Percentiles rank a stretch among this genome's conserved stretches.
These are phyloP conservation scores for Parapsyche elsis DNA, from an alignment of 1,140 invertebrate species.

Conservation along the genomic window DNA sequence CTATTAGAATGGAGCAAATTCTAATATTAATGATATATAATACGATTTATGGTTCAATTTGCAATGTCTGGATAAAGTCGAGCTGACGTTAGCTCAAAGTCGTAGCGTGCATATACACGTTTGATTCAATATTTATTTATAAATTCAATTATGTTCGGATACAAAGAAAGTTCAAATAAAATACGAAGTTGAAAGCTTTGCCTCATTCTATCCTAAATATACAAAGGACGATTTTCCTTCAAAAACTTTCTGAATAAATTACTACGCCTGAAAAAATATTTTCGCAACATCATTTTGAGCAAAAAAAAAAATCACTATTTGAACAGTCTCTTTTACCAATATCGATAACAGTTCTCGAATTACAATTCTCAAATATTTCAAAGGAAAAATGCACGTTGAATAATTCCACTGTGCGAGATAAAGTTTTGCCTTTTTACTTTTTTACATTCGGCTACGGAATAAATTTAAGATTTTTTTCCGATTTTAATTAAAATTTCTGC, in stretches of 20 bases:
- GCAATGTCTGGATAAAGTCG: too few relatives aligned
- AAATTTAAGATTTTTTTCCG: too few relatives aligned
- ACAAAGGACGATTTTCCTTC: slow-evolving; percentile 16
- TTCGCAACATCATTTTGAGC: background rate
- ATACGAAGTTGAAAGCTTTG: background rate
- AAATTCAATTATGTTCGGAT: slow-evolving; percentile 13
- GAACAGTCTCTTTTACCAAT: background rate
- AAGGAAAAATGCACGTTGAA: background rate
- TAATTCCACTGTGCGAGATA: background rate
- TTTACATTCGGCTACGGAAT: background rate
- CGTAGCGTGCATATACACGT: background rate
- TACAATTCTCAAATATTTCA: too few relatives aligned
- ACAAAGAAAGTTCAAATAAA: slow-evolving; percentile 19
- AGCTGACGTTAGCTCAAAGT: background rate
- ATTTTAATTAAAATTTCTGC: too few relatives aligned
- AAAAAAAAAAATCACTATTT: background rate
- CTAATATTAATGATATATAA: background rate
- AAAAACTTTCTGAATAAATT: slow-evolving; percentile 25
- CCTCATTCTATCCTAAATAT: slow-evolving; percentile 7
- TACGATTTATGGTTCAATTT: too few relatives aligned
- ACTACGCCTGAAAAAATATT: slow-evolving; percentile 8
- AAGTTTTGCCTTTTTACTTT: background rate
- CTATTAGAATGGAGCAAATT: background rate
- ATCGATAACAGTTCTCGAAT: too few relatives aligned
- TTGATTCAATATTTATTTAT: slow-evolving; percentile 5